Conservation (phyloP, 2,888 invertebrate genomes). For the Microdon myrmicae region DNA sequence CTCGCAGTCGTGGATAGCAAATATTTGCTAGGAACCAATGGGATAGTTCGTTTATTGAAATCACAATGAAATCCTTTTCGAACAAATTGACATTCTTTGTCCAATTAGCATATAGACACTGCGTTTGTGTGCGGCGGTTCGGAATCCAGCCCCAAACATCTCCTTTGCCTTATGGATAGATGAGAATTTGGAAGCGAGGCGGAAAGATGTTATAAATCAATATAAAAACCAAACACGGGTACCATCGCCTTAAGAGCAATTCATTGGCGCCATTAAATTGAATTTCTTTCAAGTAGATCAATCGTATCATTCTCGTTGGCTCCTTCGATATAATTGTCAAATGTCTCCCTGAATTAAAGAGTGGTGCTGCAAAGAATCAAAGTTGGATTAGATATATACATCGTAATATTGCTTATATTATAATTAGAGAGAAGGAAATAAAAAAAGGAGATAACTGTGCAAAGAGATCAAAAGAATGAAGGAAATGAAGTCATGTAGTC, state of each 20-base stretch:
- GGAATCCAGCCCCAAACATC: conserved; percentile 80
- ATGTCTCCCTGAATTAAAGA: conserved; percentile 73
- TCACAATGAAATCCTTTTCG: conserved; percentile 93
- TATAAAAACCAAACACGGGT: neutral
- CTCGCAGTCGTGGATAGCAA: conserved; percentile 88
- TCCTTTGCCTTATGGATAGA: conserved; percentile 88
- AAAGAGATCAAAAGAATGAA: no score
- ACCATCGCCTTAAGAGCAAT: conserved; percentile 72
- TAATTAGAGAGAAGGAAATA: no score
- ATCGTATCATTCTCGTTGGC: conserved; percentile 73
- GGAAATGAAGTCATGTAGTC: no score
- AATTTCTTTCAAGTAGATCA: conserved; percentile 79
- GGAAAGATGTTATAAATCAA: conserved; percentile 27
- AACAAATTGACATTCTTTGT: conserved; percentile 97
- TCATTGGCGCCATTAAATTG: conserved; percentile 82
- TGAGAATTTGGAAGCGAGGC: conserved; percentile 73
- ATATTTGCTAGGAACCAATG: conserved; percentile 99
- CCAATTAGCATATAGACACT: conserved; percentile 95
- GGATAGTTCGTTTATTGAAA: conserved; percentile 97
- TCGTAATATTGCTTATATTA: no score
- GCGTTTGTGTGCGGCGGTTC: conserved; percentile 83
- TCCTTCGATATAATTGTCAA: conserved; percentile 77
- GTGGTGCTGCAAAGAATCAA: conserved; percentile 67
- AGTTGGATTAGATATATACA: no score
- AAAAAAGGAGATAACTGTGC: no score